Evolutionary conservation across 2,797 vertebrate species (phyloP).

Genomic region (Antennarius maculatus): DNA sequence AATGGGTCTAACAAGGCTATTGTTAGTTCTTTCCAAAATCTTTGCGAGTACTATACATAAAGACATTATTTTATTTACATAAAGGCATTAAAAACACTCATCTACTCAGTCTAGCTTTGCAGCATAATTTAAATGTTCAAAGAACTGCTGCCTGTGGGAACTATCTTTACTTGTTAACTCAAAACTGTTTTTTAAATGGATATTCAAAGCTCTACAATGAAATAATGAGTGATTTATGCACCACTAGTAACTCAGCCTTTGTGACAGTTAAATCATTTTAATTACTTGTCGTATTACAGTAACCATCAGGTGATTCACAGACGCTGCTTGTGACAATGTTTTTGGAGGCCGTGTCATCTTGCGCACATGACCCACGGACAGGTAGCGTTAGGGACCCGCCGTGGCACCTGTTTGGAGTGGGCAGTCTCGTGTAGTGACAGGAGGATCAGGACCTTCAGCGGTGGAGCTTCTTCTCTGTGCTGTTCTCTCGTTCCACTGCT

Average conservation of each 20-base stretch:
- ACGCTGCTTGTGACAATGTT: slow-evolving; percentile 11
- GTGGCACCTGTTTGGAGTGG: slow-evolving; percentile 17
- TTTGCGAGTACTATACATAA: no score
- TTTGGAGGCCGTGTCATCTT: slow-evolving; percentile 22
- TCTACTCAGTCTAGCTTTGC: no score
- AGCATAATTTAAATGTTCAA: no score
- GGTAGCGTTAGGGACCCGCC: slow-evolving; percentile 1
- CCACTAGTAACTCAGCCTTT: background rate
- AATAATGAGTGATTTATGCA: background rate
- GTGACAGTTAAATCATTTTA: no score
- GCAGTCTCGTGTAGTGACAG: slow-evolving; percentile 38
- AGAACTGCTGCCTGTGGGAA: background rate
- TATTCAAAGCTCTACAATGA: background rate
- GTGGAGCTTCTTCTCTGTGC: slow-evolving; percentile 48
- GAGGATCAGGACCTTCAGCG: slow-evolving; percentile 46
- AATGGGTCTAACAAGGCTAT: no score
- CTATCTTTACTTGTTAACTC: background rate
- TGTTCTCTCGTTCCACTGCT: slow-evolving; percentile 66
- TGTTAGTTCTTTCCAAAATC: no score
- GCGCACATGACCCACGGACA: background rate
- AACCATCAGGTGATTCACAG: slow-evolving; percentile 41
- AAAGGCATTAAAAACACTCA: no score
- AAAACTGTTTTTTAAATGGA: background rate
- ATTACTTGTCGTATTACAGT: background rate
- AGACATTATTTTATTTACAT: no score